A percentile compares a stretch with the other conserved stretches of the same genome.
Conservation (phyloP, 2,888 invertebrate genomes). For the Pecten maximus region DNA sequence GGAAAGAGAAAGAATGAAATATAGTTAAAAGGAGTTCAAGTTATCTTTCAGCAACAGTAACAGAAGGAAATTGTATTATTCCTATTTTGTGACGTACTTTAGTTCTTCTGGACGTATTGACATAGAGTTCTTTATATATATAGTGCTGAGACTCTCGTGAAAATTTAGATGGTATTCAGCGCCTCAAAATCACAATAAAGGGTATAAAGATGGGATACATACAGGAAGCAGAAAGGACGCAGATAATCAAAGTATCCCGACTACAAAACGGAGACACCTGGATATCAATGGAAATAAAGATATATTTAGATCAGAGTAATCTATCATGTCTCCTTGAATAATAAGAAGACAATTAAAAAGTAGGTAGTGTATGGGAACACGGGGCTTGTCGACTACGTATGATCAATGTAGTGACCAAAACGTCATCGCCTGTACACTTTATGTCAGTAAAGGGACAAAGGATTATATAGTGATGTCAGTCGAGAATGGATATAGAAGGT, state of each 20-base stretch:
- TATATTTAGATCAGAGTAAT: neutral
- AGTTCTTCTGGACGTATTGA: too few species aligned
- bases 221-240: neutral
- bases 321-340: neutral
- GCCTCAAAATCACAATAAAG: too few species aligned
- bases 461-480: neutral
- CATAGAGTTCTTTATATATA: too few species aligned
- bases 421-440: neutral
- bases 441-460: neutral
- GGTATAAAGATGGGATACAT: too few species aligned
- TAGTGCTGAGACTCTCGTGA: too few species aligned
- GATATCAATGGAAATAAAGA: neutral
- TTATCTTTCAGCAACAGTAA: too few species aligned
- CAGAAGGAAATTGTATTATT: too few species aligned
- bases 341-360: neutral
- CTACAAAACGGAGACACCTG: neutral
- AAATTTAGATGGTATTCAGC: too few species aligned
- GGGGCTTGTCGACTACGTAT: neutral
- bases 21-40: too few species aligned
- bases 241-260: neutral
- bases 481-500: neutral
- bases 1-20: neutral
- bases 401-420: neutral
- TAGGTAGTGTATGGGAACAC: neutral
- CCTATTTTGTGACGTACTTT: too few species aligned